Evolutionary conservation across 23 tunicate species (phyloP).

Genomic region (Diplosoma virens): DNA sequence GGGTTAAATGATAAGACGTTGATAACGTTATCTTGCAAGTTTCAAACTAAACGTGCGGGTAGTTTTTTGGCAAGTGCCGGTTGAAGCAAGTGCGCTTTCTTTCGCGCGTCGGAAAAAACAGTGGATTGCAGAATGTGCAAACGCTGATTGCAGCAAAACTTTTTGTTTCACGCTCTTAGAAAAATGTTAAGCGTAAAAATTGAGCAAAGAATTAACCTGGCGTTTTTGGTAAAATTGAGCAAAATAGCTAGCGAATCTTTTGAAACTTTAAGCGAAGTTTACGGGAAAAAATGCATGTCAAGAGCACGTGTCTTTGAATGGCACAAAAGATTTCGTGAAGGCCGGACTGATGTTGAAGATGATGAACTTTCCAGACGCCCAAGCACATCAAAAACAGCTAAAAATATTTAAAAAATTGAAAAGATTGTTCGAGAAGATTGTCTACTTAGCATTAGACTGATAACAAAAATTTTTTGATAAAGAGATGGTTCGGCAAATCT

Average conservation of each 20-base stretch:
- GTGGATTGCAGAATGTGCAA: not conserved
- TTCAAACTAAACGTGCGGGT: slow-evolving; percentile 7
- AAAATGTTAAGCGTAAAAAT: not conserved
- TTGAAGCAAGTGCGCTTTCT: not conserved
- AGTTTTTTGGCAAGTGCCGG: slow-evolving; percentile 2
- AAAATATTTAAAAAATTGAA: not conserved
- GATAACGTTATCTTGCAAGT: slow-evolving; percentile 11
- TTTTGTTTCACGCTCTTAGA: not conserved
- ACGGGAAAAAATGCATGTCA: not conserved
- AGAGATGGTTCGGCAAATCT: not conserved
- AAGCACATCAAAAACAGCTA: not conserved
- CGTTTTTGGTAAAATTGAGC: not conserved
- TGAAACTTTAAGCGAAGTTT: not conserved
- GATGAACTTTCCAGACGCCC: not conserved
- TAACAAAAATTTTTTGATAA: not conserved
- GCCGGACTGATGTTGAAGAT: not conserved
- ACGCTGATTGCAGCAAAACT: not conserved
- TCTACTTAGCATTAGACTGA: not conserved
- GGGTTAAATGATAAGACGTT: not conserved
- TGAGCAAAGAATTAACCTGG: slow-evolving; percentile 9
- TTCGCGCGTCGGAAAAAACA: not conserved
- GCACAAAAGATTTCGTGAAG: not conserved
- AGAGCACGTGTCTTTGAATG: not conserved
- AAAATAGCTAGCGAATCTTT: not conserved
- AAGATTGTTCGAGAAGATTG: not conserved